phyloP scores from a whole-genome alignment of 2,113 vertebrate genomes.

The Silurus meridionalis region DNA sequence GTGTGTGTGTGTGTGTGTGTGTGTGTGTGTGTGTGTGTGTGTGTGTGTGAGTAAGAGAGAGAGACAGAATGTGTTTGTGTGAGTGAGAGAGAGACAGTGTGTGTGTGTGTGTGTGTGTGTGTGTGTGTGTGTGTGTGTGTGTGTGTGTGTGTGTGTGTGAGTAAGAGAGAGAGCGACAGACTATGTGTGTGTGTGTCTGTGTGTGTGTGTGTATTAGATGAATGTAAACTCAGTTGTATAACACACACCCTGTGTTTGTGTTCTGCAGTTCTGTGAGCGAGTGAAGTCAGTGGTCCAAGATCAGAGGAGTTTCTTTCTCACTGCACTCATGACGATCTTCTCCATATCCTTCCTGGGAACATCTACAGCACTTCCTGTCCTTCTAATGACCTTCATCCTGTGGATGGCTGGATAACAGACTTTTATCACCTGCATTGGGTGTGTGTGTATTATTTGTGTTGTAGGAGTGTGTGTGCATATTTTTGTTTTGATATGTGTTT shows the following conservation, averaged over 20 bases:
- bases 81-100: too few species aligned
- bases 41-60: too few species aligned
- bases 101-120: too few species aligned
- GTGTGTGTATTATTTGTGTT: not conserved
- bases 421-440: not conserved
- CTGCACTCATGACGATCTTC: constrained; percentile 77
- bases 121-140: too few species aligned
- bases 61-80: not conserved
- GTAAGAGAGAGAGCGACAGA: constrained; percentile 60
- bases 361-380: constrained; percentile 76
- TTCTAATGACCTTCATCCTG: constrained; percentile 85
- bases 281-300: constrained; percentile 90
- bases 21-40: not conserved
- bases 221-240: not conserved
- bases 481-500: not conserved
- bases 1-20: not conserved
- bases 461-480: not conserved
- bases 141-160: too few species aligned
- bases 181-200: constrained; percentile 48
- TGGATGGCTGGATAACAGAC: constrained; percentile 88
- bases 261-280: constrained; percentile 84
- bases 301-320: constrained; percentile 79
- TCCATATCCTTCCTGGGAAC: constrained; percentile 78
- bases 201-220: not conserved
- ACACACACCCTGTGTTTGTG: not conserved